Evolutionary conservation across 2,113 vertebrate species (phyloP).

Genomic region (Calyptomena viridis): DNA sequence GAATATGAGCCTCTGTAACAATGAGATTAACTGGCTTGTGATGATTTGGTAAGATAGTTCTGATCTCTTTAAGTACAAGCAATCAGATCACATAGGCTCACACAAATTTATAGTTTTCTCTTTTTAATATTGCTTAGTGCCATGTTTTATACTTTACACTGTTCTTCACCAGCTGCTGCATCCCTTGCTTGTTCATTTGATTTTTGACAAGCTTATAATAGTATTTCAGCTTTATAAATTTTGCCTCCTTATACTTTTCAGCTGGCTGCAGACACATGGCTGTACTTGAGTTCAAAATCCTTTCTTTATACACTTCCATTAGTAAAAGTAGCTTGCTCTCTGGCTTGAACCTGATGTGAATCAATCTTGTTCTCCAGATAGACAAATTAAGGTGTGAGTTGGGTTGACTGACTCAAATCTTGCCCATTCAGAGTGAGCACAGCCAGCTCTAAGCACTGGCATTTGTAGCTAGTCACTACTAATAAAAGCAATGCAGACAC

Average conservation of each 20-base stretch:
- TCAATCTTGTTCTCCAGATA: background rate
- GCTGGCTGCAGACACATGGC: background rate
- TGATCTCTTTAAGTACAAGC: background rate
- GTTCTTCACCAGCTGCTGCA: background rate
- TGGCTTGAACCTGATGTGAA: background rate
- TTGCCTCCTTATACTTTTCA: background rate
- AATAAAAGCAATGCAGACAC: background rate
- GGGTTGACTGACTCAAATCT: background rate
- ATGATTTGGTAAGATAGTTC: background rate
- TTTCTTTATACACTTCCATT: background rate
- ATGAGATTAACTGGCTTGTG: background rate
- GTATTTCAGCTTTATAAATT: background rate
- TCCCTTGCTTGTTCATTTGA: background rate
- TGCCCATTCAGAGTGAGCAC: background rate
- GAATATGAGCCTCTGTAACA: background rate
- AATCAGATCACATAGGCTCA: background rate
- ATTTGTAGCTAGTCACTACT: conserved; percentile 11
- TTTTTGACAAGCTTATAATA: background rate
- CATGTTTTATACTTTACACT: background rate
- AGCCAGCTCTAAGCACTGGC: background rate
- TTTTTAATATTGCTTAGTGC: background rate
- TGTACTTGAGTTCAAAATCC: background rate
- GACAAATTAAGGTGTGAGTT: background rate
- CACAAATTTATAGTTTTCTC: background rate
- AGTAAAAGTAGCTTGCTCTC: background rate